These are phyloP conservation scores for Ormia ochracea DNA, from an alignment of 2,888 invertebrate genomes.

Conservation along the genomic window DNA sequence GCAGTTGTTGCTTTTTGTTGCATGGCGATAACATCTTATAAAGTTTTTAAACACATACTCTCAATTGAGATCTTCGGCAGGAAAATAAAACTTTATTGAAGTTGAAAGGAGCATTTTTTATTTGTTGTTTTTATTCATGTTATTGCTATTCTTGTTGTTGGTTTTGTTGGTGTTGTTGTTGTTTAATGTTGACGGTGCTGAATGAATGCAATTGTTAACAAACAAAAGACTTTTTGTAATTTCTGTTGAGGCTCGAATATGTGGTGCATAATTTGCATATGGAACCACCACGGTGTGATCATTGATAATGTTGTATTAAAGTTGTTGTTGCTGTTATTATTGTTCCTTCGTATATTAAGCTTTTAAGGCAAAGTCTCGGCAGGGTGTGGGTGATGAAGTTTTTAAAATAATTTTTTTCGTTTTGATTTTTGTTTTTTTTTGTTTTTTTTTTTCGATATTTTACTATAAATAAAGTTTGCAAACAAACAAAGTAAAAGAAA, in stretches of 20 bases:
- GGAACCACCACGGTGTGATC: conserved; percentile 72
- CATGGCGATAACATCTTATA: conserved; percentile 48
- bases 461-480: conserved; percentile 23
- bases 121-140: not conserved
- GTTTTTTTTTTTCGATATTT: conserved; percentile 18
- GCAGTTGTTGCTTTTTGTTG: not conserved
- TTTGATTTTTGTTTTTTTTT: too few species aligned
- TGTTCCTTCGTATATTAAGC: conserved; percentile 43
- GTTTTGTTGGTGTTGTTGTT: not conserved
- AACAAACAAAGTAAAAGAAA: conserved; percentile 15
- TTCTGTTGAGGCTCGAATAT: conserved; percentile 43
- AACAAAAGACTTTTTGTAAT: conserved; percentile 51
- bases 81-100: conserved; percentile 58
- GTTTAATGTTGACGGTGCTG: conserved; percentile 17
- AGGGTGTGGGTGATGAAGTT: conserved; percentile 70
- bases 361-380: conserved; percentile 60
- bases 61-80: conserved; percentile 62
- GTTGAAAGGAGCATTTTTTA: conserved; percentile 54
- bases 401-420: too few species aligned
- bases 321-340: not conserved
- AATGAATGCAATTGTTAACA: conserved; percentile 48
- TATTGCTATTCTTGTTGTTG: not conserved
- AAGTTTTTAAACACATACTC: conserved; percentile 53
- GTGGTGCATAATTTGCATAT: conserved; percentile 71
- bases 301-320: conserved; percentile 50